phyloP scores from a whole-genome alignment of 2,797 vertebrate species.

The Scomberomorus guttatus region DNA sequence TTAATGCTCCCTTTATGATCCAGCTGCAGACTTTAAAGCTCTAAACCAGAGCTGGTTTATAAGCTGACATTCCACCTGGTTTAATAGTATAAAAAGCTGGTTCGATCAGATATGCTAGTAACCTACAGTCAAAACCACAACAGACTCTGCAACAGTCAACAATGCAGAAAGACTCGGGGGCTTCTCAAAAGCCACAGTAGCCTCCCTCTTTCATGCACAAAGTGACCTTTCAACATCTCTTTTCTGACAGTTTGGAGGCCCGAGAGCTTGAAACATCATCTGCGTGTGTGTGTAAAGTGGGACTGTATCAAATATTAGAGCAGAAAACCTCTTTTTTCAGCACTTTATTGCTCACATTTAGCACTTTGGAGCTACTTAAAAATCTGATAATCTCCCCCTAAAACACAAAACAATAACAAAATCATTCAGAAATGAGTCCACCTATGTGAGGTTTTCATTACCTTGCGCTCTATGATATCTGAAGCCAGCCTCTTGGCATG shows the following conservation, averaged over 20 bases:
- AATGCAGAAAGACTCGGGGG: neutral
- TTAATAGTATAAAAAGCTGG: neutral
- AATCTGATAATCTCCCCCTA: no score
- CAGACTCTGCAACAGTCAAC: neutral
- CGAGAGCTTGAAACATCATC: neutral
- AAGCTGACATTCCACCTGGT: neutral
- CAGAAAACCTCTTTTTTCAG: neutral
- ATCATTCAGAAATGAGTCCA: neutral
- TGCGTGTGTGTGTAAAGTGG: no score
- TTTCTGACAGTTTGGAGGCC: constrained; percentile 7
- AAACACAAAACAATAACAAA: no score
- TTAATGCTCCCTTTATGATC: neutral
- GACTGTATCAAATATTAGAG: constrained; percentile 6
- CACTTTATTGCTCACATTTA: neutral
- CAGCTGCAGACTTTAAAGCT: neutral
- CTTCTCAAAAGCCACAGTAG: constrained; percentile 7
- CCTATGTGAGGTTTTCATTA: constrained; percentile 25
- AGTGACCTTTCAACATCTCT: constrained; percentile 49
- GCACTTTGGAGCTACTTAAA: neutral
- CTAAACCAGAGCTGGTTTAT: neutral
- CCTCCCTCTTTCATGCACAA: neutral
- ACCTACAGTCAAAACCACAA: neutral
- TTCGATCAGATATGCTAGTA: neutral
- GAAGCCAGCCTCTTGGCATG: constrained; percentile 78
- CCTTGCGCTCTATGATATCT: constrained; percentile 84